These are phyloP conservation scores for Aurelia sp. DNA, from an alignment of 30 jellyfish, hydroid and myxozoan species.

Conservation along the genomic window DNA sequence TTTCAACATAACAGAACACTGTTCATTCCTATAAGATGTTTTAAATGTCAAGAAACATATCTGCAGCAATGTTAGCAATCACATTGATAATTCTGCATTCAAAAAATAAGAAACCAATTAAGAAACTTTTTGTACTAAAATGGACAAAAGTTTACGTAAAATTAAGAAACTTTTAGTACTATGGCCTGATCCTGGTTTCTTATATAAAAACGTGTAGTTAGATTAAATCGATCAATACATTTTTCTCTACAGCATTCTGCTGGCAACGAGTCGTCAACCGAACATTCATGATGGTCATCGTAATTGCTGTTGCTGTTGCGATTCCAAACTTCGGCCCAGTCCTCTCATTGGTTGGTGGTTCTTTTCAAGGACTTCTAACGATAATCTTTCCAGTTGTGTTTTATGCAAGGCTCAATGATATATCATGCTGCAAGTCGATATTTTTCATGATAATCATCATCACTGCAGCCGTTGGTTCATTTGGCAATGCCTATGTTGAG, in stretches of 20 bases:
- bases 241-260: slow-evolving; percentile 73
- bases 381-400: slow-evolving; percentile 87
- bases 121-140: too few species aligned
- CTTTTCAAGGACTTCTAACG: slow-evolving; percentile 76
- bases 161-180: too few species aligned
- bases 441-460: slow-evolving; percentile 59
- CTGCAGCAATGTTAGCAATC: too few species aligned
- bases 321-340: slow-evolving; percentile 99
- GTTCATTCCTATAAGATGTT: too few species aligned
- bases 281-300: slow-evolving; percentile 60
- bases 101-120: too few species aligned
- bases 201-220: too few species aligned
- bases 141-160: too few species aligned
- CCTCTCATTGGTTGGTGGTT: slow-evolving; percentile 95
- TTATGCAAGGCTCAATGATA: slow-evolving; percentile 77
- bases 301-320: slow-evolving; percentile 82
- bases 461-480: slow-evolving; percentile 73
- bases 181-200: too few species aligned
- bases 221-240: too few species aligned
- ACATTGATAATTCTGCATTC: too few species aligned
- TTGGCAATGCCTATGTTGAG: slow-evolving; percentile 93
- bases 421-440: slow-evolving; percentile 61
- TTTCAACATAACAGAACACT: too few species aligned
- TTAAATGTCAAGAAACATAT: too few species aligned
- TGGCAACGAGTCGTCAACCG: slow-evolving; percentile 97